Conservation (phyloP, 2,113 vertebrate genomes). For the Boleophthalmus pectinirostris region DNA sequence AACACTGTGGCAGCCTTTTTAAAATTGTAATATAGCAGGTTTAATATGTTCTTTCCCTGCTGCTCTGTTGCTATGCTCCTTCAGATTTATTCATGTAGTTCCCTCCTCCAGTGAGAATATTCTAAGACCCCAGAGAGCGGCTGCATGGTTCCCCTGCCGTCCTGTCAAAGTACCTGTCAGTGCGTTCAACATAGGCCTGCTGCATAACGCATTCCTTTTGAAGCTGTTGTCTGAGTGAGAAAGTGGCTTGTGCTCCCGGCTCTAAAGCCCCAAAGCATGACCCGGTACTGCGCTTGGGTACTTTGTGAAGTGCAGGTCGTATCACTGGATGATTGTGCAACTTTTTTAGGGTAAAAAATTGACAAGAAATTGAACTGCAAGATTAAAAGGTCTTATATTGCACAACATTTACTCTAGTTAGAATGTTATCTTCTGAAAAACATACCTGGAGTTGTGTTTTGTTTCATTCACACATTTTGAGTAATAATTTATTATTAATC, state of each 20-base stretch:
- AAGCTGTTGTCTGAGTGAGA: constrained; percentile 51
- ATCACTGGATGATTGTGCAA: constrained; percentile 28
- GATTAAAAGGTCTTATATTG: too few species aligned
- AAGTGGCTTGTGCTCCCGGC: constrained; percentile 17
- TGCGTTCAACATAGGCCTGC: constrained; percentile 51
- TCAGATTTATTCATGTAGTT: constrained; percentile 47
- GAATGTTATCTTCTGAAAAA: too few species aligned
- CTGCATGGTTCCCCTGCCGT: not conserved
- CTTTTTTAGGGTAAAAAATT: constrained; percentile 25
- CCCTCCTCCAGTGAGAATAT: constrained; percentile 25
- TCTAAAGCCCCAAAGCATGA: constrained; percentile 42
- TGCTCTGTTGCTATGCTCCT: constrained; percentile 26
- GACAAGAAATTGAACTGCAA: not conserved
- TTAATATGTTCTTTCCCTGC: constrained; percentile 29
- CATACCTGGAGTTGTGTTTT: too few species aligned
- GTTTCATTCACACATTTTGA: too few species aligned
- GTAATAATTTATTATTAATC: too few species aligned
- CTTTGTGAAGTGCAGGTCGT: constrained; percentile 15
- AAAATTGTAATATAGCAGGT: constrained; percentile 44
- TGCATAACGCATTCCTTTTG: constrained; percentile 61
- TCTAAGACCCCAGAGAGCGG: constrained; percentile 27
- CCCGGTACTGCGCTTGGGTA: not conserved
- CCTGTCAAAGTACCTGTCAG: constrained; percentile 47
- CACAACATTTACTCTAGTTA: too few species aligned
- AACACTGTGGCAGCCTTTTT: constrained; percentile 20